Evolutionary conservation across 2,797 vertebrate species (phyloP), one percentile per base, ranked within the genome.

Genomic region (Ambastaia sidthimunki): DNA sequence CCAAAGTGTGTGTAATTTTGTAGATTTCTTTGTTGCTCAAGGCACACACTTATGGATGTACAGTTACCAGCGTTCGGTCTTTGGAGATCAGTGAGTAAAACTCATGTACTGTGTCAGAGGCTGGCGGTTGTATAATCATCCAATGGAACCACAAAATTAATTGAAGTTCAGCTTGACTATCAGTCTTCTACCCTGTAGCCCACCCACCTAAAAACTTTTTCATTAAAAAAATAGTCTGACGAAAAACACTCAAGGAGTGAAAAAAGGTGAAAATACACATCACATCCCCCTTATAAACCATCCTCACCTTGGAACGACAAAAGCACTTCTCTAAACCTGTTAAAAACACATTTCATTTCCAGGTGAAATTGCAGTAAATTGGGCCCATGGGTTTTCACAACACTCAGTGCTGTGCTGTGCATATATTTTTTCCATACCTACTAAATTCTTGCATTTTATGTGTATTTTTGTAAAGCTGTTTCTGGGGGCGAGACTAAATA

Each of bases 341-440:
- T 82, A 82, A 77, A 85, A 71, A 74, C 80, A 76, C 80, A 75
- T 86, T 80, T 78, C 67, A 86, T 82, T 84, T 84, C 71, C 74
- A 78, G 82, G 80, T 84, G 71, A 78, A 77, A 80, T 71, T 84
- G 66, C 71, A 82, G 76, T 78, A 84, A 86, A 86, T 86, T 86
- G 82, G 82, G 75, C 85, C 85, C 85, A 70, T 82, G 82, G 85
- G 85, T 63, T 86, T 84, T 86, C 59, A 5, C 66, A 67, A 60
- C 37, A 71, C 54, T 23, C 63, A n/a, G n/a, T 73, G 62, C 54
- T 70, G 59, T 44, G 60, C 74, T 34, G 62, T 55, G 37, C 63
- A 55, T 47, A 50, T 15, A 23, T 50, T 52, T 75, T 44, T 77
- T 69, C 41, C 63, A 62, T 55, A 59, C 57, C 28, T 16, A 54